Percentiles rank a stretch among this genome's conserved stretches.
phyloP scores from a whole-genome alignment of 2,888 invertebrate species.

The Perithous albicinctus region DNA sequence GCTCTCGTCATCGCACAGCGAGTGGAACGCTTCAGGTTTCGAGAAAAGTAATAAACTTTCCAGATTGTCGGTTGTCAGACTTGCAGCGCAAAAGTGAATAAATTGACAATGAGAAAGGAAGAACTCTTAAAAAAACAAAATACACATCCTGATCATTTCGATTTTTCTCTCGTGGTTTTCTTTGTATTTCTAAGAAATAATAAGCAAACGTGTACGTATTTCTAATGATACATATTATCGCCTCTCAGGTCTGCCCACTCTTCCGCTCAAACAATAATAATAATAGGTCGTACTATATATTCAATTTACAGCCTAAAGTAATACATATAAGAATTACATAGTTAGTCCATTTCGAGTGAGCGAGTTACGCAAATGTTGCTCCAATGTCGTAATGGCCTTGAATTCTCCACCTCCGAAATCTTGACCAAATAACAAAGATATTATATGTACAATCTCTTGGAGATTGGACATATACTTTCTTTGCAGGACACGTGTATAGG shows the following conservation, averaged over 20 bases:
- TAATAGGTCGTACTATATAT: background rate
- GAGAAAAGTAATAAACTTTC: conserved; percentile 54
- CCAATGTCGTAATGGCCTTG: conserved; percentile 24
- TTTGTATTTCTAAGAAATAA: background rate
- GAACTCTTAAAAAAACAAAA: background rate
- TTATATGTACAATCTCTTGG: background rate
- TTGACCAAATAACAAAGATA: background rate
- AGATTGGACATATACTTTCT: background rate
- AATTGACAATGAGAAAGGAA: background rate
- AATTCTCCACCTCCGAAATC: conserved; percentile 7
- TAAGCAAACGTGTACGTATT: background rate
- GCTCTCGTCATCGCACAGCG: background rate
- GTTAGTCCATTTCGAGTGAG: background rate
- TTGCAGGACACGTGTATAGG: background rate
- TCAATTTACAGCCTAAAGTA: conserved; percentile 4
- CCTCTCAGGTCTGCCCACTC: background rate
- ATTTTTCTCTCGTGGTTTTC: background rate
- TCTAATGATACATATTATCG: background rate
- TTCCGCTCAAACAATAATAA: background rate
- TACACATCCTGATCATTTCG: background rate
- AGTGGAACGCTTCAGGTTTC: conserved; percentile 1
- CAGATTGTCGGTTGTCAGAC: conserved; percentile 15
- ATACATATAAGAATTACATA: background rate
- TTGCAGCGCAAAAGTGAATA: conserved; percentile 10
- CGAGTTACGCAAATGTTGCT: conserved; percentile 12